These are phyloP conservation scores for Auanema freiburgensis DNA, from an alignment of 2,888 invertebrate species.

Conservation along the genomic window DNA sequence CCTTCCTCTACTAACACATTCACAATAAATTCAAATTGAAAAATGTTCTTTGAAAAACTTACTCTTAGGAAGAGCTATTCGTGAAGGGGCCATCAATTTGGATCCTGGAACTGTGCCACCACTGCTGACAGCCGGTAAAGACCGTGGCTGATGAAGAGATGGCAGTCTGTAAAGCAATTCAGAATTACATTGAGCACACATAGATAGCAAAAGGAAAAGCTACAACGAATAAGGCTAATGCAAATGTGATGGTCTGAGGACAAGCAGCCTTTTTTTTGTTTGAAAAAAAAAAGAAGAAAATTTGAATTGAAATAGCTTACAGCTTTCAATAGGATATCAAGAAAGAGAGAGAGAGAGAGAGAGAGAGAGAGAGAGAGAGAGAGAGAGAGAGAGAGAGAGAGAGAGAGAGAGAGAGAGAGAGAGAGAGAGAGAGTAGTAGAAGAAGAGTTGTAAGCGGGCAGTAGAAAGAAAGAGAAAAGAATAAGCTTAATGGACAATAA, in stretches of 20 bases:
- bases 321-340: neutral
- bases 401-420: neutral
- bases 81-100: neutral
- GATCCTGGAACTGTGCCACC: neutral
- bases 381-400: neutral
- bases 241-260: too few relatives aligned
- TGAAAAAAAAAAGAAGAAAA: neutral
- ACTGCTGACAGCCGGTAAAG: neutral
- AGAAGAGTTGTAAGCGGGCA: conserved; percentile 21
- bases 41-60: neutral
- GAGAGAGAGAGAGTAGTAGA: conserved; percentile 1
- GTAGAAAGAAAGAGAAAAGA: conserved; percentile 22
- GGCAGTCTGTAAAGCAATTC: conserved; percentile 1
- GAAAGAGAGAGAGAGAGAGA: neutral
- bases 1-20: too few relatives aligned
- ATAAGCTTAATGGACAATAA: conserved; percentile 4
- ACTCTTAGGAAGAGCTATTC: neutral
- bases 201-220: too few relatives aligned
- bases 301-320: neutral
- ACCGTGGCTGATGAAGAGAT: conserved; percentile 3
- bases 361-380: neutral
- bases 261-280: neutral
- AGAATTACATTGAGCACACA: neutral
- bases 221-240: too few relatives aligned
- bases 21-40: neutral